Base-by-base conservation (phyloP, 2,888 invertebrate species). In the Amblyjoppa proteus region DNA sequence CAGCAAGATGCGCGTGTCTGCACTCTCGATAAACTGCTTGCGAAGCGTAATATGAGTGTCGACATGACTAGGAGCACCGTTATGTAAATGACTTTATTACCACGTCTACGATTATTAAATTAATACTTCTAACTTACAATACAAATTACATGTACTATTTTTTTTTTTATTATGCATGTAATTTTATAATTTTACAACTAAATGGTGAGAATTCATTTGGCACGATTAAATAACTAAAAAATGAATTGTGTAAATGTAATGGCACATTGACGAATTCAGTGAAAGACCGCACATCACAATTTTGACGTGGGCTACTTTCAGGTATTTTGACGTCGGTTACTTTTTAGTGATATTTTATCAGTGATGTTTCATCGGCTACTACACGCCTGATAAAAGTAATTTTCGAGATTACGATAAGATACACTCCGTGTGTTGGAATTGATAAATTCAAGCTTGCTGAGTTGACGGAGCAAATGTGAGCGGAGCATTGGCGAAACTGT, bases 51-150 rank as follows among this genome's bases (percentile, higher is more conserved):
- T 49, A 49, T 34, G 20, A 16, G 28, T 7, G 20, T 3, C n/a
- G 20, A 51, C 53, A 49, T 64, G 51, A 38, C 66, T 38, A 34
- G 31, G 49, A 58, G n/a, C 9, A 9, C n/a, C 7, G 38, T 66
- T 34, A 51, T 76, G 34, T n/a, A 73, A 58, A 73, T 58, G 41
- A 68, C 53, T 76, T 25, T 16, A 64, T 49, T 34, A 31, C 0
- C 31, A 34, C 31, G 9, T 31, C 28, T 34, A 34, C 31, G 31
- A 16, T 9, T 31, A 64, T n/a, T 64, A n/a, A 64, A 56, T 56
- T 7, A 56, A 20, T 5, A 53, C n/a, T n/a, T 6, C 1, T 9
- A 2, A 56, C 53, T 7, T 5, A n/a, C 6, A 7, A 56, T 49
- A 16, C 3, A 56, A 56, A 20, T 6, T 64, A 25, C 64, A 64